Percentiles rank a stretch among this genome's conserved stretches.
phyloP scores from a whole-genome alignment of 2,888 invertebrate species.

The Lepidocyrtoides sp. region DNA sequence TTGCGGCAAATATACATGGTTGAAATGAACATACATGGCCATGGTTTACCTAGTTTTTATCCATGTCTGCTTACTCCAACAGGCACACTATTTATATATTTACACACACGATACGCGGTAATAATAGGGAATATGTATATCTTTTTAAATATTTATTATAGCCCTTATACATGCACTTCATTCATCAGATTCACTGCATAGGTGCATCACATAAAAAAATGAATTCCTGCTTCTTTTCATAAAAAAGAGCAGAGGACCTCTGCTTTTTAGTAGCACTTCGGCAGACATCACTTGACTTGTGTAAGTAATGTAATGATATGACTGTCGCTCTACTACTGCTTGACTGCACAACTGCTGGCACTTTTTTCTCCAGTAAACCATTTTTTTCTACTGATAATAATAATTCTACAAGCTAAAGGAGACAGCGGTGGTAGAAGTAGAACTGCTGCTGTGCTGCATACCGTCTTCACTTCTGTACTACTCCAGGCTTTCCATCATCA shows the following conservation, averaged over 20 bases:
- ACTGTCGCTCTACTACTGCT: conserved; percentile 13
- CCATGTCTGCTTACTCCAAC: neutral
- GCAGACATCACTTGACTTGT: conserved; percentile 9
- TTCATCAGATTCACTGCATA: conserved; percentile 3
- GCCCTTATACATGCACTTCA: neutral
- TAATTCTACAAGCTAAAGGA: neutral
- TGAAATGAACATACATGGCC: neutral
- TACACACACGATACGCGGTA: neutral
- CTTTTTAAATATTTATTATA: neutral
- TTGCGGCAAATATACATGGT: neutral
- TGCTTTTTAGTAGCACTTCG: conserved; percentile 31
- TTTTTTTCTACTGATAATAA: conserved; percentile 34
- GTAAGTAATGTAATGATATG: conserved; percentile 36
- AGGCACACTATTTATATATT: neutral
- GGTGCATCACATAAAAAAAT: conserved; percentile 23
- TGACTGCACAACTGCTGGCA: conserved; percentile 25
- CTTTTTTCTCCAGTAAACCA: conserved; percentile 28
- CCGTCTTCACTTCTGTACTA: conserved; percentile 17
- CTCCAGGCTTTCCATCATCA: conserved; percentile 31
- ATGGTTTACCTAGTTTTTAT: too few species aligned
- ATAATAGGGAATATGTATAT: neutral
- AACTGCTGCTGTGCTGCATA: neutral
- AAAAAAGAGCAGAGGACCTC: conserved; percentile 7
- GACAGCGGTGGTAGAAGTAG: neutral
- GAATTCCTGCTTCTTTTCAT: neutral